Percentiles rank a stretch among this genome's conserved stretches.
Evolutionary conservation across 1,140 invertebrate genomes (phyloP).

Genomic region (Musca domestica): DNA sequence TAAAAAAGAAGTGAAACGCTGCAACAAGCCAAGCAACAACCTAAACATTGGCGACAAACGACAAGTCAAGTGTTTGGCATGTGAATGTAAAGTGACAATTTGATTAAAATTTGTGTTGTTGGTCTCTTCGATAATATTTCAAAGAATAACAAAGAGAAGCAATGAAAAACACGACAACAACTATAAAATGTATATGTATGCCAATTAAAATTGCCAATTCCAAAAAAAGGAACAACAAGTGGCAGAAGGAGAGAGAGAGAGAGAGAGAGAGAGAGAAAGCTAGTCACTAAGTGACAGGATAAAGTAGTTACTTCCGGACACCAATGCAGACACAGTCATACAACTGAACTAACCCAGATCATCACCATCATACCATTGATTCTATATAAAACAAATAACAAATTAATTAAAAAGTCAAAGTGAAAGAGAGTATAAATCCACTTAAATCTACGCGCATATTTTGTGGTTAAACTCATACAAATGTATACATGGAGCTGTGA

Average conservation of each 20-base stretch:
- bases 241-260: too few species aligned
- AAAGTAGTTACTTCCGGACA: neutral
- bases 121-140: neutral
- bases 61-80: conserved; percentile 2
- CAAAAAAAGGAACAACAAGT: too few species aligned
- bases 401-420: conserved; percentile 16
- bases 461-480: conserved; percentile 6
- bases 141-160: neutral
- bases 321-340: too few species aligned
- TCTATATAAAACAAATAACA: conserved; percentile 9
- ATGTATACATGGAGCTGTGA: neutral
- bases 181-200: neutral
- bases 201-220: conserved; percentile 14
- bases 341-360: too few species aligned
- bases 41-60: neutral
- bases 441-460: conserved; percentile 21
- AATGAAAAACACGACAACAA: neutral
- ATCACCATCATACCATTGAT: too few species aligned
- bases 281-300: conserved; percentile 8
- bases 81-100: conserved; percentile 21
- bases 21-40: neutral
- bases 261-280: too few species aligned
- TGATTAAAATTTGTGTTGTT: conserved; percentile 6
- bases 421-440: neutral
- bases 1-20: neutral